Evolutionary conservation across 2,113 vertebrate species (phyloP).

Genomic region (Sinocyclocheilus grahami): DNA sequence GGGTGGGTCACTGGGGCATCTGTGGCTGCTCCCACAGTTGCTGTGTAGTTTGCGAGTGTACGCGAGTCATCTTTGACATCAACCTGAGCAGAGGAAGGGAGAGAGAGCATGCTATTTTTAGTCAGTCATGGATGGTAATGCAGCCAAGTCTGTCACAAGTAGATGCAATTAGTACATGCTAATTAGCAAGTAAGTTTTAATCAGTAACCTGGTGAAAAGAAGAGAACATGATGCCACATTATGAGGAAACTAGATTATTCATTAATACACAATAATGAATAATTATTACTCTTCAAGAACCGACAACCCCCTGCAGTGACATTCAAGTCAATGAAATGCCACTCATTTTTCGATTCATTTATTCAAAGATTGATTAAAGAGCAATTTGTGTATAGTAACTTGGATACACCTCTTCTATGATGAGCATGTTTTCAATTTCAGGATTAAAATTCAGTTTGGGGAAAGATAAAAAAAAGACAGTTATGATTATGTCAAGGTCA

Average conservation of each 20-base stretch:
- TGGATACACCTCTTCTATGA: background rate
- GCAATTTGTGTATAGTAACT: background rate
- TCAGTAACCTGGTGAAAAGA: conserved; percentile 58
- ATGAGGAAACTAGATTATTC: conserved; percentile 7
- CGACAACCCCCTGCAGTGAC: background rate
- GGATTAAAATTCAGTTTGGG: background rate
- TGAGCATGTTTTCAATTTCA: background rate
- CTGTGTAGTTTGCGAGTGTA: conserved; percentile 4
- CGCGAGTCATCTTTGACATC: conserved; percentile 35
- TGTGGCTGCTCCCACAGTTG: background rate
- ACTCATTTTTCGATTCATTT: background rate
- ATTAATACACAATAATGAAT: background rate
- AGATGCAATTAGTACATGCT: conserved; percentile 72
- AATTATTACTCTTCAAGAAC: background rate
- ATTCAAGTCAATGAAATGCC: background rate
- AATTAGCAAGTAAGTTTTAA: conserved; percentile 68
- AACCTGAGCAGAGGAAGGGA: conserved; percentile 50
- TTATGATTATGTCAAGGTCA: background rate
- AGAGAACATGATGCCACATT: conserved; percentile 25
- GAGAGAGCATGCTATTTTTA: conserved; percentile 62
- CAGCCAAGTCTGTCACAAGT: conserved; percentile 68
- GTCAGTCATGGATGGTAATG: conserved; percentile 58
- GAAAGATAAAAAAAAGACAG: background rate
- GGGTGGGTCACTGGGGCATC: conserved; percentile 11
- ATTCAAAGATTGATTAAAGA: background rate